Conservation (phyloP, 2,797 vertebrate genomes). For the Enteromius anoplus region DNA sequence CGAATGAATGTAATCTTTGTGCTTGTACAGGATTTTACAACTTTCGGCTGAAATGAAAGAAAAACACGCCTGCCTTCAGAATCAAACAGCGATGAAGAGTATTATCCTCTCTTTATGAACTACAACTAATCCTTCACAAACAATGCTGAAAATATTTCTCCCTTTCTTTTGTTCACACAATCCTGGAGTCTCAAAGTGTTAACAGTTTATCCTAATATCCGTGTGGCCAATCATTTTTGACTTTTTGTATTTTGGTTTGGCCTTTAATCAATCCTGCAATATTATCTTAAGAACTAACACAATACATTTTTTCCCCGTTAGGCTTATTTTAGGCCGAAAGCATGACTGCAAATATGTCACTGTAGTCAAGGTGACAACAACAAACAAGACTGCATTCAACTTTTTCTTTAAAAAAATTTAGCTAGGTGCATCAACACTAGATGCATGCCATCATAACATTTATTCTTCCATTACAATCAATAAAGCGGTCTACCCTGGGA, state of each 20-base stretch:
- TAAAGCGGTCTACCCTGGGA: neutral
- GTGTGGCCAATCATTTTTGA: neutral
- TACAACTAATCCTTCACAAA: slow-evolving; percentile 40
- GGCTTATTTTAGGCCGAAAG: neutral
- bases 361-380: neutral
- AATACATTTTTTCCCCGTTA: neutral
- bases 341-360: neutral
- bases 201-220: slow-evolving; percentile 23
- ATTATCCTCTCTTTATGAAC: slow-evolving; percentile 47
- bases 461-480: neutral
- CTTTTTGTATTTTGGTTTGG: neutral
- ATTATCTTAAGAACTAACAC: neutral
- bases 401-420: neutral
- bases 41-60: slow-evolving; percentile 52
- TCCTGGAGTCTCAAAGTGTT: slow-evolving; percentile 26
- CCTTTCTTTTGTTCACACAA: slow-evolving; percentile 27
- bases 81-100: slow-evolving; percentile 21
- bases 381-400: neutral
- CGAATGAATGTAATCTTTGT: neutral
- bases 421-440: neutral
- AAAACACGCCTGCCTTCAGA: slow-evolving; percentile 43
- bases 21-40: slow-evolving; percentile 41
- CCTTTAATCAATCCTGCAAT: neutral
- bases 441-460: too few species aligned
- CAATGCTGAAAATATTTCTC: slow-evolving; percentile 10